phyloP scores from a whole-genome alignment of 2,888 invertebrate species.

The Campoplex nolae region DNA sequence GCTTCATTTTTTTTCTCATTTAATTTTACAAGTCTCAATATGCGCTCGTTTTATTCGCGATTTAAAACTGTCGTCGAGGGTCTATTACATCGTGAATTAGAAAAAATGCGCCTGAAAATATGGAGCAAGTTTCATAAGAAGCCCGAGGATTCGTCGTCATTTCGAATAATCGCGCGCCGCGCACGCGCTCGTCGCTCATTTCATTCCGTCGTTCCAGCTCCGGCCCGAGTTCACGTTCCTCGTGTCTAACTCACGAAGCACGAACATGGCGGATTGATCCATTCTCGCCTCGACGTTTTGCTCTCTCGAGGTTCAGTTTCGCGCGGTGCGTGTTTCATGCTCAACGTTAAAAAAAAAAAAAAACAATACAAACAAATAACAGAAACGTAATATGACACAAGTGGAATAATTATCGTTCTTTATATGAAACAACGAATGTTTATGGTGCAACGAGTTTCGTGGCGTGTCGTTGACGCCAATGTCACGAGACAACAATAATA shows the following conservation, averaged over 20 bases:
- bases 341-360: conserved; percentile 19
- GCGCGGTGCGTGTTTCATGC: conserved; percentile 54
- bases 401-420: neutral
- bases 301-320: conserved; percentile 37
- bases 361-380: neutral
- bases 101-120: neutral
- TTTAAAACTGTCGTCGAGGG: neutral
- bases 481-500: conserved; percentile 21
- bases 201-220: conserved; percentile 55
- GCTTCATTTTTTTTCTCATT: neutral
- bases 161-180: conserved; percentile 52
- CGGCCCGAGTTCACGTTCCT: conserved; percentile 46
- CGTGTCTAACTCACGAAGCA: conserved; percentile 43
- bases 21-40: conserved; percentile 18
- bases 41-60: conserved; percentile 12
- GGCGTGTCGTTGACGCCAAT: neutral
- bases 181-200: conserved; percentile 33
- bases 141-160: neutral
- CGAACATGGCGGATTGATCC: conserved; percentile 76
- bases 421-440: conserved; percentile 24
- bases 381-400: neutral
- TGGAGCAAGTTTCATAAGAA: neutral
- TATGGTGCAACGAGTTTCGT: conserved; percentile 21
- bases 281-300: conserved; percentile 42
- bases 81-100: neutral